Percentiles rank a stretch among this genome's conserved stretches.
Evolutionary conservation across 2,888 invertebrate genomes (phyloP).

Genomic region (Isotomurus palustris): DNA sequence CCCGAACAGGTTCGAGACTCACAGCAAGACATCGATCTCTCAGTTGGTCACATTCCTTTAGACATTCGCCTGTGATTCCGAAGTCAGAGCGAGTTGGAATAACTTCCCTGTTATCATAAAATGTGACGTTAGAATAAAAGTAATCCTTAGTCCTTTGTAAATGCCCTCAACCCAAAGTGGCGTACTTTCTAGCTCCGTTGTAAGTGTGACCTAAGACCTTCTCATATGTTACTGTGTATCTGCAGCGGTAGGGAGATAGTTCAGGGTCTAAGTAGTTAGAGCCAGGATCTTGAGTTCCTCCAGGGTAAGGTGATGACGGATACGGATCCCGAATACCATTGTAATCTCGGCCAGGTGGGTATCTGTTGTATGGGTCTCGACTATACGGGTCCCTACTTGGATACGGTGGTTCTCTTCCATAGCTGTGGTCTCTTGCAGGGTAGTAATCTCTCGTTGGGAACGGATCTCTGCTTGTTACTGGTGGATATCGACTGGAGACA

Average conservation of each 20-base stretch:
- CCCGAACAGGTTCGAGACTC: slow-evolving; percentile 49
- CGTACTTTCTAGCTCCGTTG: slow-evolving; percentile 44
- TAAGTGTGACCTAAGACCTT: slow-evolving; percentile 50
- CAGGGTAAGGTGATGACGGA: slow-evolving; percentile 39
- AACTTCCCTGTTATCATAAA: slow-evolving; percentile 46
- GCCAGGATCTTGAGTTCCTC: slow-evolving; percentile 26
- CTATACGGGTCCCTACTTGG: slow-evolving; percentile 42
- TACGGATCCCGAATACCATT: slow-evolving; percentile 35
- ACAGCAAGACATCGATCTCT: slow-evolving; percentile 49
- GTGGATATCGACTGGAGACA: slow-evolving; percentile 42
- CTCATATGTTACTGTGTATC: slow-evolving; percentile 49
- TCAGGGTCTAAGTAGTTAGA: slow-evolving; percentile 45
- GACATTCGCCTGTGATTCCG: slow-evolving; percentile 50
- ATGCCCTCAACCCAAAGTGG: too few species aligned
- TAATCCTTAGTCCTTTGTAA: neutral
- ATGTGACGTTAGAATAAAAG: too few species aligned
- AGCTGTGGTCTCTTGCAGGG: slow-evolving; percentile 32
- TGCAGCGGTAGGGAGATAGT: slow-evolving; percentile 48
- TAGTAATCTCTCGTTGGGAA: slow-evolving; percentile 40
- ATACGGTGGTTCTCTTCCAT: slow-evolving; percentile 39
- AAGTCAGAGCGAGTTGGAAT: slow-evolving; percentile 48
- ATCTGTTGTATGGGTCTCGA: slow-evolving; percentile 32
- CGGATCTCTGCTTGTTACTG: slow-evolving; percentile 40
- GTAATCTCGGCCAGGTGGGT: slow-evolving; percentile 28
- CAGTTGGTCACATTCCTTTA: slow-evolving; percentile 49